A percentile compares a stretch with the other conserved stretches of the same genome.
Evolutionary conservation across 2,888 invertebrate species (phyloP).

Genomic region (Pristionchus arcanus): DNA sequence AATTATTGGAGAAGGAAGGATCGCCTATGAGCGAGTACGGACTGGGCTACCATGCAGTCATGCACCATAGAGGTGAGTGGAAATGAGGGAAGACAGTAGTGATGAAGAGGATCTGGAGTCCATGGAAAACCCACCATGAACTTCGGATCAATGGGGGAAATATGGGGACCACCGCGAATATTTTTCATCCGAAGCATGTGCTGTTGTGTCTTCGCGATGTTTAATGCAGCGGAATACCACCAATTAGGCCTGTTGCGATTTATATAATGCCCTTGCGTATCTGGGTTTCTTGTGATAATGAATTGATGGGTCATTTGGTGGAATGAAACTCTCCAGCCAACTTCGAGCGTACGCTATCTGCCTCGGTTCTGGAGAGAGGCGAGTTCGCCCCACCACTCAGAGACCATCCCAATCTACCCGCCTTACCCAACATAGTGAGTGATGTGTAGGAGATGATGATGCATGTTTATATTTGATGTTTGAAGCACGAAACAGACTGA

Average conservation of each 20-base stretch:
- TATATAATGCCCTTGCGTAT: neutral
- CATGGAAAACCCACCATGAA: neutral
- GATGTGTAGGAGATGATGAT: neutral
- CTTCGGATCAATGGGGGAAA: too few relatives aligned
- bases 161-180: neutral
- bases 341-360: conserved; percentile 53
- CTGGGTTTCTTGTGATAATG: neutral
- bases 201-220: neutral
- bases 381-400: conserved; percentile 35
- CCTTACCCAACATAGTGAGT: conserved; percentile 45
- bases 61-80: conserved; percentile 41
- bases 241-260: neutral
- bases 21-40: conserved; percentile 37
- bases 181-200: neutral
- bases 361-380: conserved; percentile 49
- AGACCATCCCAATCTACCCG: conserved; percentile 45
- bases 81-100: neutral
- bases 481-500: neutral
- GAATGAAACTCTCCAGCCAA: conserved; percentile 40
- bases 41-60: neutral
- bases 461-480: neutral
- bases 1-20: neutral
- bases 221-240: neutral
- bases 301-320: neutral
- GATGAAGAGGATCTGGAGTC: neutral